Evolutionary conservation across 2,113 vertebrate species (phyloP).

Genomic region (Brienomyrus brachyistius): DNA sequence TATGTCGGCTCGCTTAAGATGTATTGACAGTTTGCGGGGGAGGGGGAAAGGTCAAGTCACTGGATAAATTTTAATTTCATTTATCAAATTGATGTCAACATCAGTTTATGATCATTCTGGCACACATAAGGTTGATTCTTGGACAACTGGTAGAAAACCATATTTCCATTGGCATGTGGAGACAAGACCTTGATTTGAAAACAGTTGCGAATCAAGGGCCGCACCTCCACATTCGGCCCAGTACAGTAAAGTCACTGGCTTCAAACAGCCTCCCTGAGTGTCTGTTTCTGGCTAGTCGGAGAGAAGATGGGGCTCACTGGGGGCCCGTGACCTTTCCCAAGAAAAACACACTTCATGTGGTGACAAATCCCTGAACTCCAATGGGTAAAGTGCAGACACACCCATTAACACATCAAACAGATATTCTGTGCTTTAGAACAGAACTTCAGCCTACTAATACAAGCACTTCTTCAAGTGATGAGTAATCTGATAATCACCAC

Average conservation of each 20-base stretch:
- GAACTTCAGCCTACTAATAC: neutral
- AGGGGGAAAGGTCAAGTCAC: conserved; percentile 6
- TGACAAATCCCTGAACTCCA: neutral
- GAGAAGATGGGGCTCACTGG: neutral
- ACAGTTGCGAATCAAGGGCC: neutral
- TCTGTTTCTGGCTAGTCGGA: neutral
- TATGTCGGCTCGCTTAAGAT: neutral
- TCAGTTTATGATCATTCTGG: neutral
- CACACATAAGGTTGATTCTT: neutral
- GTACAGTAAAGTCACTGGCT: neutral
- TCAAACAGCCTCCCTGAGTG: neutral
- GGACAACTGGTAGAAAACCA: neutral
- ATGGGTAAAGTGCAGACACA: neutral
- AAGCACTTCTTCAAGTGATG: neutral
- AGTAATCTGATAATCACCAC: neutral
- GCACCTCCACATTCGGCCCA: neutral
- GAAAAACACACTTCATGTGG: neutral
- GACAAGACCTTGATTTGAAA: neutral
- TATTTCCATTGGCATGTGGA: neutral
- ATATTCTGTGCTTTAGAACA: neutral
- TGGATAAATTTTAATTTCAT: conserved; percentile 17
- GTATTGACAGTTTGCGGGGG: conserved; percentile 1
- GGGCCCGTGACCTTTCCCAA: neutral
- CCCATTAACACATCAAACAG: neutral
- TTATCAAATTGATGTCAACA: conserved; percentile 19